Evolutionary conservation across 2,113 vertebrate genomes (phyloP).

Genomic region (Parotia lawesii): DNA sequence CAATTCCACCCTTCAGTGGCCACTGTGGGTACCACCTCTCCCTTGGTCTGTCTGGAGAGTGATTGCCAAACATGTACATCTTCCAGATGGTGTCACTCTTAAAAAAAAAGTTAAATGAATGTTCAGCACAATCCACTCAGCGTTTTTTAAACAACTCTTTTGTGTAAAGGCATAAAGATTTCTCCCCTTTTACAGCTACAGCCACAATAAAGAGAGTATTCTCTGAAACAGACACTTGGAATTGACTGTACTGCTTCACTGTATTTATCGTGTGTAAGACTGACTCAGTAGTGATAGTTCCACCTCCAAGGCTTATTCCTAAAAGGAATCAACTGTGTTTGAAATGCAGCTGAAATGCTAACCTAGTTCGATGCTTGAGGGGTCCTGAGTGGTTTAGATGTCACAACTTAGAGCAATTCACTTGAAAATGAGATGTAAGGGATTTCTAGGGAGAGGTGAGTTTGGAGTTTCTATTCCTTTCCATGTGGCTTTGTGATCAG

Average conservation of each 20-base stretch:
- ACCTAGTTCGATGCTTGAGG: background rate
- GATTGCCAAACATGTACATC: background rate
- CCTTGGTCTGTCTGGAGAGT: background rate
- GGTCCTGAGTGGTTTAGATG: background rate
- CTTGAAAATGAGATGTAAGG: background rate
- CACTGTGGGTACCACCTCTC: background rate
- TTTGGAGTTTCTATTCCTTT: background rate
- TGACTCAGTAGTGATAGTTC: background rate
- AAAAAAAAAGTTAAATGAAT: background rate
- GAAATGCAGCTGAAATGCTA: background rate
- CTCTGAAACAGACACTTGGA: background rate
- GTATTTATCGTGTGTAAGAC: accelerated
- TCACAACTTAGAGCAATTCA: background rate
- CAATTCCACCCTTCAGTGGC: background rate
- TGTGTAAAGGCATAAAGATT: background rate
- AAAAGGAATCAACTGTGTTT: background rate
- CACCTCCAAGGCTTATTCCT: background rate
- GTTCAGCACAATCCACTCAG: background rate
- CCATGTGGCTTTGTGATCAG: background rate
- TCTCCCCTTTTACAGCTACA: background rate
- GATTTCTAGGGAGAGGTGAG: background rate
- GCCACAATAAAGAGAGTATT: background rate
- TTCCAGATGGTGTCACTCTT: background rate
- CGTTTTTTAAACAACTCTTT: background rate
- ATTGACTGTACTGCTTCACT: background rate